Conservation (phyloP, 2,797 vertebrate species). For the Paguma larvata region DNA sequence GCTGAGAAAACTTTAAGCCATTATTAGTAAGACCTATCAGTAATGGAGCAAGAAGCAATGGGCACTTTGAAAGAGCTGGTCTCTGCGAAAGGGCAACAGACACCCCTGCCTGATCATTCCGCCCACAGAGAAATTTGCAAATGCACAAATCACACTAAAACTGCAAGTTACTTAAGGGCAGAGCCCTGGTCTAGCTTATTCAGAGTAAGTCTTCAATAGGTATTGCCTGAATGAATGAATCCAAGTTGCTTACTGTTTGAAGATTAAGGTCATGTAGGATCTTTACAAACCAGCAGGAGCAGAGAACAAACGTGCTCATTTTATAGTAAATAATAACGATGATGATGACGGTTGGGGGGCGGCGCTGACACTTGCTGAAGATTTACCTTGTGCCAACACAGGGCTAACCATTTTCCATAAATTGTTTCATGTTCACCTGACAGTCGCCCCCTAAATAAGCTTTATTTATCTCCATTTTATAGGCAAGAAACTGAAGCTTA, state of each 20-base stretch:
- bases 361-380: neutral
- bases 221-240: neutral
- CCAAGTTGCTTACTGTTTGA: neutral
- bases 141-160: neutral
- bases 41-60: neutral
- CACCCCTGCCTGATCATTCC: neutral
- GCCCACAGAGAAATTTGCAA: neutral
- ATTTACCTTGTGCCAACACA: neutral
- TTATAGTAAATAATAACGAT: neutral
- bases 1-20: neutral
- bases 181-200: neutral
- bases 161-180: neutral
- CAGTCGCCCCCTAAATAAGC: neutral
- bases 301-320: neutral
- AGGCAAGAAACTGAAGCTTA: slow-evolving; percentile 46
- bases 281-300: neutral
- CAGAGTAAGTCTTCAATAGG: neutral
- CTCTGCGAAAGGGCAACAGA: neutral
- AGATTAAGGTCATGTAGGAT: neutral
- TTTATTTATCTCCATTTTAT: neutral
- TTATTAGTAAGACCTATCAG: neutral
- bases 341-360: neutral
- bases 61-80: neutral
- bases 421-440: neutral
- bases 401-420: neutral